Percentiles rank a stretch among this genome's conserved stretches.
Conservation (phyloP, 2,113 vertebrate genomes). For the Procavia capensis region DNA sequence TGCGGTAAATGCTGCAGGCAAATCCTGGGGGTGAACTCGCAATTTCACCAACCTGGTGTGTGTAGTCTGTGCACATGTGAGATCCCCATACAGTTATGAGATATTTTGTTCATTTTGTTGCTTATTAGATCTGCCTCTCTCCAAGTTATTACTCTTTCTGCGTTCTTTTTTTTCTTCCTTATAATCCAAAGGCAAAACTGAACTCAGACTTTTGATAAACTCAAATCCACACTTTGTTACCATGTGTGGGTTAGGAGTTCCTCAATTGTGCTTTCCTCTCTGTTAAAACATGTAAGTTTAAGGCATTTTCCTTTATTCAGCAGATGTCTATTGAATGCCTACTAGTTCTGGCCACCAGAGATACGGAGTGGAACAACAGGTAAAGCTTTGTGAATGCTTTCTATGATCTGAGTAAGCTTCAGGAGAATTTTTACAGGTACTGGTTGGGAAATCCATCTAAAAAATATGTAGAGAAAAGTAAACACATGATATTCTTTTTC, state of each 20-base stretch:
- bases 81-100: background rate
- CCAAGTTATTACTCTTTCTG: background rate
- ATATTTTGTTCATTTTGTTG: constrained; percentile 21
- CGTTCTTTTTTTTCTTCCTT: background rate
- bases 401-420: background rate
- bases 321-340: background rate
- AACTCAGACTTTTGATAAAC: background rate
- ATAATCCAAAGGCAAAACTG: background rate
- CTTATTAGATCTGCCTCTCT: background rate
- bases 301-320: background rate
- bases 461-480: constrained; percentile 40
- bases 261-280: background rate
- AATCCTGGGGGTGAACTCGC: background rate
- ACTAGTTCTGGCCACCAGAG: background rate
- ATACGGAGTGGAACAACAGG: background rate
- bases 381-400: background rate
- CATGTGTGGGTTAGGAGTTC: background rate
- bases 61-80: background rate
- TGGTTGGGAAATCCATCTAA: constrained; percentile 41
- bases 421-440: constrained; percentile 48
- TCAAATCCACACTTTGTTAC: background rate
- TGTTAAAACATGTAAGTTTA: constrained; percentile 32
- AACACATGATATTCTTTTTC: constrained; percentile 21
- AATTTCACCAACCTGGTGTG: background rate
- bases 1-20: constrained; percentile 29